A percentile compares a stretch with the other conserved stretches of the same genome.
phyloP scores from a whole-genome alignment of 2,113 vertebrate genomes.

The Nothoprocta pentlandii region DNA sequence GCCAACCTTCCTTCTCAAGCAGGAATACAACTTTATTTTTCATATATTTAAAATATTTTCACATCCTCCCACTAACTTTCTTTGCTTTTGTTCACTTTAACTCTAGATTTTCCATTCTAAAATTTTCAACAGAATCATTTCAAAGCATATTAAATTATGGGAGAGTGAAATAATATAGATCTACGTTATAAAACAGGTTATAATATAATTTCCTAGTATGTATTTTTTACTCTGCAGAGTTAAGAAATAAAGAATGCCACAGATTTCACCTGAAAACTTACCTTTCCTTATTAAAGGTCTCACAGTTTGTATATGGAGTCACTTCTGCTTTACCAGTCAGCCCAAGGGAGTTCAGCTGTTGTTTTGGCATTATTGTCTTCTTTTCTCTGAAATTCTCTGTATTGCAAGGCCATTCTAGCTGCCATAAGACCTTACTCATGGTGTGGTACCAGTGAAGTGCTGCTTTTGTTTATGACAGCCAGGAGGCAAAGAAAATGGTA shows the following conservation, averaged over 20 bases:
- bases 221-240: background rate
- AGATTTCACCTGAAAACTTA: background rate
- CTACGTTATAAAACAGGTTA: background rate
- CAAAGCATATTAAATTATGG: background rate
- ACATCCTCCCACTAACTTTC: background rate
- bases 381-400: background rate
- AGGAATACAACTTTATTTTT: background rate
- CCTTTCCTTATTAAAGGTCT: background rate
- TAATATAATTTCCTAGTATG: background rate
- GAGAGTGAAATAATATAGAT: background rate
- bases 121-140: background rate
- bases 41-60: background rate
- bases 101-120: background rate
- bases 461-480: background rate
- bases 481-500: background rate
- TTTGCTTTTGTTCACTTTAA: background rate
- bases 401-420: background rate
- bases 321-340: background rate
- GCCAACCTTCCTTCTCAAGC: too few relatives aligned
- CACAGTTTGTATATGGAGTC: background rate
- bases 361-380: background rate
- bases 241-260: background rate
- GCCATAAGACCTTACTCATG: background rate
- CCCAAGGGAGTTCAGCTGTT: background rate
- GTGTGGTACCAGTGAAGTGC: background rate